A percentile compares a stretch with the other conserved stretches of the same genome.
phyloP scores from a whole-genome alignment of 2,888 invertebrate genomes.

The Dryomyza anilis region DNA sequence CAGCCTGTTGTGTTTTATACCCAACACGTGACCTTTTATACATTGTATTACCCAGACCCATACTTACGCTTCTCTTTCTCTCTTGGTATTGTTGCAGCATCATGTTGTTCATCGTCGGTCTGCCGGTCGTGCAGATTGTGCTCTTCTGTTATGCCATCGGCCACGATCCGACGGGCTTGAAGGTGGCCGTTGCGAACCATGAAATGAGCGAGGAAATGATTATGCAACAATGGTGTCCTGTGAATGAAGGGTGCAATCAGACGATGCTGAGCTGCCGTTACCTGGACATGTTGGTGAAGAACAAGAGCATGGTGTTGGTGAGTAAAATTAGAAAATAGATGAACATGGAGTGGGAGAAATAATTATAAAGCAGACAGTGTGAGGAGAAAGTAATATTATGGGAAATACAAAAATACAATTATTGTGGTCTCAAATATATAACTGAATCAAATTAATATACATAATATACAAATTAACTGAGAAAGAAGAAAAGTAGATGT shows the following conservation, averaged over 20 bases:
- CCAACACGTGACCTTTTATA: not conserved
- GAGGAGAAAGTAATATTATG: conserved; percentile 16
- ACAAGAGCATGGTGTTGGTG: conserved; percentile 72
- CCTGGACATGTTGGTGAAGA: conserved; percentile 71
- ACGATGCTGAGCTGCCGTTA: conserved; percentile 78
- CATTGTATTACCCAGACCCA: not conserved
- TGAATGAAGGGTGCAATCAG: conserved; percentile 67
- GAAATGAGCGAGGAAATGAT: conserved; percentile 68
- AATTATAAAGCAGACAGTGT: too few species aligned
- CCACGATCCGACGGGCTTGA: conserved; percentile 79
- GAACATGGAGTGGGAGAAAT: too few species aligned
- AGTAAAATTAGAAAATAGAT: too few species aligned
- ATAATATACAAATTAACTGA: too few species aligned
- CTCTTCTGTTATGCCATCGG: conserved; percentile 89
- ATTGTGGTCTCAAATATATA: not conserved
- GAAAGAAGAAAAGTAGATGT: too few species aligned
- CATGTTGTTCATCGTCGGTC: conserved; percentile 81
- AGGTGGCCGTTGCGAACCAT: conserved; percentile 80
- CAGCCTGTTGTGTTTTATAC: too few species aligned
- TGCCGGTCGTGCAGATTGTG: conserved; percentile 85
- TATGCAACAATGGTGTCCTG: conserved; percentile 62
- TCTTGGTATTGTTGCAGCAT: conserved; percentile 64
- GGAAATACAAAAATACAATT: not conserved
- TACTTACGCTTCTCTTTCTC: not conserved
- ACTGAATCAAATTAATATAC: not conserved